phyloP scores from a whole-genome alignment of 2,797 vertebrate species.

The Squalus acanthias region DNA sequence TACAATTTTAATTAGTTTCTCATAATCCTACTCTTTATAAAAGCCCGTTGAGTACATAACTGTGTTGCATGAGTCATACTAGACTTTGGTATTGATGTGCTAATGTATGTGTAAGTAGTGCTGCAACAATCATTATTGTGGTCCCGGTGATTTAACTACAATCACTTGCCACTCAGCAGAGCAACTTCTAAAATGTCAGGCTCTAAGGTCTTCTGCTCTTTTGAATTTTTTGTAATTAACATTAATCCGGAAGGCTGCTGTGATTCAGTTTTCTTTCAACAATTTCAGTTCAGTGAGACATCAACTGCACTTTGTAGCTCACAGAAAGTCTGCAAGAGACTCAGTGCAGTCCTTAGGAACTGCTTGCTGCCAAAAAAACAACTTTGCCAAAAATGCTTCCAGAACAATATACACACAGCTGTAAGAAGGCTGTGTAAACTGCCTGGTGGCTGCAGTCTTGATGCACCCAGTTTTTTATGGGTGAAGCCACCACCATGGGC shows the following conservation, averaged over 20 bases:
- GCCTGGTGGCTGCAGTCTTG: not conserved
- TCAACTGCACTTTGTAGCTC: not conserved
- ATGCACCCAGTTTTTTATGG: not conserved
- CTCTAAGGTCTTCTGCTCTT: not conserved
- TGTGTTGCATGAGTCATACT: constrained; percentile 28
- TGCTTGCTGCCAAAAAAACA: not conserved
- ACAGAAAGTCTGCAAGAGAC: not conserved
- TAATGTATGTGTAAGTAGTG: not conserved
- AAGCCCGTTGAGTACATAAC: not conserved
- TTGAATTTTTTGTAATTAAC: not conserved
- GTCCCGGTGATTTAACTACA: constrained; percentile 22
- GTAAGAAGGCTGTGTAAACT: not conserved
- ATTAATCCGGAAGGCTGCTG: not conserved
- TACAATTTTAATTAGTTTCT: constrained; percentile 17
- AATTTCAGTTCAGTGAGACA: not conserved
- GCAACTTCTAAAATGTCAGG: not conserved
- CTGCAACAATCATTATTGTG: constrained; percentile 24
- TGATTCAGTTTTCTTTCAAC: not conserved
- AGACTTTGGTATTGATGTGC: not conserved
- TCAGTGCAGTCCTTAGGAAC: no score
- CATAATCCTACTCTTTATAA: constrained; percentile 16
- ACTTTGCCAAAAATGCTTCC: not conserved
- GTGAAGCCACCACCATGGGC: not conserved
- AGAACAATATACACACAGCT: not conserved
- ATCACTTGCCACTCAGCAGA: constrained; percentile 10